phyloP scores from a whole-genome alignment of 1,140 invertebrate genomes.

The Drosophila tristis region DNA sequence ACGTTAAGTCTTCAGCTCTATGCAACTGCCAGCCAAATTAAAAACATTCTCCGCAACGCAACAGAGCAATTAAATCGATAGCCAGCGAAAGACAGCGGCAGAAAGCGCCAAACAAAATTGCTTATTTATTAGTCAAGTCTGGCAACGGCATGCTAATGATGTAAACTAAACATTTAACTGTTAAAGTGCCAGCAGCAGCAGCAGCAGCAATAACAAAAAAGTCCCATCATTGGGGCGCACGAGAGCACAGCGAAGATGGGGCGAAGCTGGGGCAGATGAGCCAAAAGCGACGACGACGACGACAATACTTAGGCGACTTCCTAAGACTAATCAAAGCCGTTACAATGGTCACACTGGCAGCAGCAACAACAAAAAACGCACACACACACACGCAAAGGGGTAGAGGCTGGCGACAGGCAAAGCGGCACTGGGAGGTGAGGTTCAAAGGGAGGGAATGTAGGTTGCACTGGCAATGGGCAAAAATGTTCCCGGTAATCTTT shows the following conservation, averaged over 20 bases:
- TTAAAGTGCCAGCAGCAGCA: slow-evolving; percentile 68
- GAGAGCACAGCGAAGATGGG: neutral
- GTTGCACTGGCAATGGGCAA: slow-evolving; percentile 60
- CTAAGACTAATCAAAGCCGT: slow-evolving; percentile 75
- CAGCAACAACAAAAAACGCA: slow-evolving; percentile 51
- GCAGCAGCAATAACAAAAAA: slow-evolving; percentile 34
- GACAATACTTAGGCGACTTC: slow-evolving; percentile 48
- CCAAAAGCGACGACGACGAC: slow-evolving; percentile 35
- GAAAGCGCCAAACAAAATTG: slow-evolving; percentile 48
- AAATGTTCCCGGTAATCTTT: slow-evolving; percentile 52
- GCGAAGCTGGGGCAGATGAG: slow-evolving; percentile 44
- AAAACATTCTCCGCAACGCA: slow-evolving; percentile 43
- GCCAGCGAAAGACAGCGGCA: slow-evolving; percentile 23
- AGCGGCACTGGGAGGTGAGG: slow-evolving; percentile 4
- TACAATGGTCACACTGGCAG: slow-evolving; percentile 62
- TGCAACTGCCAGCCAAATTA: slow-evolving; percentile 55
- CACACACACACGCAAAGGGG: slow-evolving; percentile 31
- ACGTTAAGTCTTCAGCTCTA: slow-evolving; percentile 13
- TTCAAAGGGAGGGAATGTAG: slow-evolving; percentile 62
- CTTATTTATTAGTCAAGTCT: slow-evolving; percentile 69
- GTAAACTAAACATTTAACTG: slow-evolving; percentile 80
- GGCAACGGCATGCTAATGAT: slow-evolving; percentile 74
- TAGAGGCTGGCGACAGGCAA: slow-evolving; percentile 5
- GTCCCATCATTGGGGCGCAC: slow-evolving; percentile 33
- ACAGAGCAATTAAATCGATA: slow-evolving; percentile 59